A percentile compares a stretch with the other conserved stretches of the same genome.
Evolutionary conservation across 92 coral and sea anemone species (phyloP).

Genomic region (Zoanthus gigantus): DNA sequence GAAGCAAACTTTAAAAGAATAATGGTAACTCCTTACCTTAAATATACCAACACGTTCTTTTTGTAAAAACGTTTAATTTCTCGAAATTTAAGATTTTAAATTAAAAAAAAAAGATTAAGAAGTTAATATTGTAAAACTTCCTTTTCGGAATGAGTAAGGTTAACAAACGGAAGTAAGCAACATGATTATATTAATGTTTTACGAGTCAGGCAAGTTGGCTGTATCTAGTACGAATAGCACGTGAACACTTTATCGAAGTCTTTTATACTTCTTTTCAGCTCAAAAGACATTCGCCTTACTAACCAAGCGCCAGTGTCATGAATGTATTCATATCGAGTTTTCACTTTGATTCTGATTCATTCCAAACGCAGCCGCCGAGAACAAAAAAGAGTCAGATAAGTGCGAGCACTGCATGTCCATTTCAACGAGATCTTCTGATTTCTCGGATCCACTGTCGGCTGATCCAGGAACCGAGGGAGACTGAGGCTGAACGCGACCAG

Average conservation of each 20-base stretch:
- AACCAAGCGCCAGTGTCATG: background rate
- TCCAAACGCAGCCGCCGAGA: slow-evolving; percentile 50
- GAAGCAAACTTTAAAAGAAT: background rate
- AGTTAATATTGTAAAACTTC: background rate
- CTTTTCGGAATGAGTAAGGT: too few relatives aligned
- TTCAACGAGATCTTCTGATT: slow-evolving; percentile 55
- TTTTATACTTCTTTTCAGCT: background rate
- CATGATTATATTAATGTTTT: too few relatives aligned
- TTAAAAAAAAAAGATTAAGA: background rate
- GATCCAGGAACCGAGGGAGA: slow-evolving; percentile 66
- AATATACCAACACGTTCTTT: background rate
- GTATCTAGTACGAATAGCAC: too few relatives aligned
- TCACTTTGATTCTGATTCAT: slow-evolving; percentile 6
- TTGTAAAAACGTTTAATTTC: background rate
- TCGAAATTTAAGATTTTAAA: background rate
- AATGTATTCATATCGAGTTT: background rate
- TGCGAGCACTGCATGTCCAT: slow-evolving; percentile 60
- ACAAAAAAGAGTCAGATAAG: slow-evolving; percentile 58
- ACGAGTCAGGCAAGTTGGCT: too few relatives aligned
- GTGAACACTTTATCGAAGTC: too few relatives aligned
- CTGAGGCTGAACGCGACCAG: slow-evolving; percentile 68
- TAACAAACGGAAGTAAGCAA: too few relatives aligned
- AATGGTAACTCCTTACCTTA: background rate
- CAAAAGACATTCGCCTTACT: background rate
- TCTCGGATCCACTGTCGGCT: slow-evolving; percentile 55